phyloP scores from a whole-genome alignment of 2,113 vertebrate species.

The Gorsachius goisagi region DNA sequence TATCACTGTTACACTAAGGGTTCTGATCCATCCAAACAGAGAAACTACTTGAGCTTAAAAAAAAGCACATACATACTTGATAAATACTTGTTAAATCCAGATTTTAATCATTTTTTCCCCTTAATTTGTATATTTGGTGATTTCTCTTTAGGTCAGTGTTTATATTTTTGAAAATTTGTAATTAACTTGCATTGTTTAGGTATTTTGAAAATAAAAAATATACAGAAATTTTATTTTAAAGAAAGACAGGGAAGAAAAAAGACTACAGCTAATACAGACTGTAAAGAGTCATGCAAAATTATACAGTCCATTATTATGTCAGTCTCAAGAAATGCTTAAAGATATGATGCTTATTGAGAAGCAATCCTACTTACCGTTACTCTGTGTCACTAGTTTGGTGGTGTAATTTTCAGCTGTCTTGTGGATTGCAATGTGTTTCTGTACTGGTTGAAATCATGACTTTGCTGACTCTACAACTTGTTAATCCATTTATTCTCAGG shows the following conservation, averaged over 20 bases:
- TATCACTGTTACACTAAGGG: background rate
- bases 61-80: background rate
- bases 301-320: background rate
- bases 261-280: background rate
- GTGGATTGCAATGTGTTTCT: background rate
- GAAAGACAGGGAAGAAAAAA: background rate
- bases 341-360: background rate
- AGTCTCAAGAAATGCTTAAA: background rate
- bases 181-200: background rate
- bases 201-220: background rate
- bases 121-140: background rate
- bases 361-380: background rate
- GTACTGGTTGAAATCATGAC: background rate
- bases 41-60: background rate
- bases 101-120: background rate
- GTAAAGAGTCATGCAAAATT: background rate
- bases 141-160: background rate
- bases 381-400: background rate
- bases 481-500: background rate
- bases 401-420: background rate
- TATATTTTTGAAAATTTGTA: background rate
- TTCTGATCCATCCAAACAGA: background rate
- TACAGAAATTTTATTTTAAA: background rate
- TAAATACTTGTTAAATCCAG: background rate
- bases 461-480: background rate